Conservation (phyloP, 2,797 vertebrate species). For the Loriculus beryllinus region DNA sequence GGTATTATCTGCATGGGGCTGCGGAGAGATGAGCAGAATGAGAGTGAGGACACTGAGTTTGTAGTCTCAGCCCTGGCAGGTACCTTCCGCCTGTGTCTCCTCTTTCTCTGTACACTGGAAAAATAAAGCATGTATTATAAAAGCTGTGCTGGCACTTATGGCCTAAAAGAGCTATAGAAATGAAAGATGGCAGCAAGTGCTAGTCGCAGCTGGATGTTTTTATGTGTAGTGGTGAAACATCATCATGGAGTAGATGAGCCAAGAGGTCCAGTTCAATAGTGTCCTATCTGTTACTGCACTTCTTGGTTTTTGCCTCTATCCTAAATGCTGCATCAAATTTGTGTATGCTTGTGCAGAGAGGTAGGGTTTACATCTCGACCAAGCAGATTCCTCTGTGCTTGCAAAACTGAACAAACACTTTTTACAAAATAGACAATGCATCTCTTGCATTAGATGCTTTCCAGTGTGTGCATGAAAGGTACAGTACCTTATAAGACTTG, state of each 20-base stretch:
- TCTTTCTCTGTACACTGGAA: not conserved
- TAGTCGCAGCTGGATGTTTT: not conserved
- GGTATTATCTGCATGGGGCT: not conserved
- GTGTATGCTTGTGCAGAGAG: not conserved
- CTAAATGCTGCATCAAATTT: fast-evolving
- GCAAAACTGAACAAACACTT: not conserved
- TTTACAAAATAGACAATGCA: not conserved
- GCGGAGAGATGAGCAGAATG: not conserved
- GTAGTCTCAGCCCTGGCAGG: not conserved
- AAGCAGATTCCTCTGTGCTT: not conserved
- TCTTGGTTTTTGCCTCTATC: not conserved
- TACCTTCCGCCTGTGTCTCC: fast-evolving
- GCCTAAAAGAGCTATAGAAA: not conserved
- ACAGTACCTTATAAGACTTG: not conserved
- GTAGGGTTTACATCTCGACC: not conserved
- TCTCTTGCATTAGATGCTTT: not conserved
- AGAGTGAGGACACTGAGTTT: not conserved
- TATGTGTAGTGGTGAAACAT: not conserved
- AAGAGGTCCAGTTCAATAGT: not conserved
- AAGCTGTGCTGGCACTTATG: not conserved
- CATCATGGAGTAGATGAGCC: not conserved
- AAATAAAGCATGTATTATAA: not conserved
- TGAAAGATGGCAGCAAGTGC: not conserved
- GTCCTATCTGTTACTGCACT: not conserved
- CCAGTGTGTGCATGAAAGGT: not conserved